A percentile compares a stretch with the other conserved stretches of the same genome.
phyloP scores from a whole-genome alignment of 2,888 invertebrate genomes.

The Nebria salina region DNA sequence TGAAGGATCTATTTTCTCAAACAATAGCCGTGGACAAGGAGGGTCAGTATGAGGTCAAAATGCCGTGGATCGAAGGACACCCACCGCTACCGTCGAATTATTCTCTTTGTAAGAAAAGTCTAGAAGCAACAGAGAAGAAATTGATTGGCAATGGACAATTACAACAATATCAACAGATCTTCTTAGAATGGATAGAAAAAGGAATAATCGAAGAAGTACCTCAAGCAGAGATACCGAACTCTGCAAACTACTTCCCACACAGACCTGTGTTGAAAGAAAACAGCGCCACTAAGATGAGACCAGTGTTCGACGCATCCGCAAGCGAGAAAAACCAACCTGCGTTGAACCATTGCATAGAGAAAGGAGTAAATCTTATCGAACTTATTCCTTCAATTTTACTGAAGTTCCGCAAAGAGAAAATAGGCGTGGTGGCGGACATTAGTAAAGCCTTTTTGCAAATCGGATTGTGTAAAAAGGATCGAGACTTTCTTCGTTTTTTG shows the following conservation, averaged over 20 bases:
- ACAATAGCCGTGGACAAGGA: constrained; percentile 52
- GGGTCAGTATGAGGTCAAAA: constrained; percentile 54
- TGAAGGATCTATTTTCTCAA: constrained; percentile 52
- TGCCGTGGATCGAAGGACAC: constrained; percentile 30
- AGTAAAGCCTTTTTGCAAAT: constrained; percentile 54
- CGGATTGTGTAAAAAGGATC: constrained; percentile 47
- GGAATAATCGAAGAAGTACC: constrained; percentile 47
- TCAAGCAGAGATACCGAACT: constrained; percentile 21
- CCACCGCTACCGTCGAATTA: too few relatives aligned
- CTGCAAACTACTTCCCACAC: constrained; percentile 51
- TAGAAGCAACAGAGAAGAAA: constrained; percentile 47
- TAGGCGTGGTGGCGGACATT: constrained; percentile 55
- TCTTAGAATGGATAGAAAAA: constrained; percentile 52
- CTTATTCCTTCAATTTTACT: too few relatives aligned
- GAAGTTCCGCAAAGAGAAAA: background rate
- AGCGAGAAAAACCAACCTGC: constrained; percentile 49
- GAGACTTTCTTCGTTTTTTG: constrained; percentile 53
- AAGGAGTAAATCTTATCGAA: constrained; percentile 47
- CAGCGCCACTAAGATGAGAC: constrained; percentile 53
- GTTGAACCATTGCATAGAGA: constrained; percentile 53
- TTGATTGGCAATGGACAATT: constrained; percentile 49
- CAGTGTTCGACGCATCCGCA: constrained; percentile 54
- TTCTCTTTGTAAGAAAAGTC: too few relatives aligned
- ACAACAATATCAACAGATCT: constrained; percentile 51
- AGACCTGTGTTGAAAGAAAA: constrained; percentile 51